phyloP scores from a whole-genome alignment of 2,888 invertebrate species.

The Strigamia transsilvanica region DNA sequence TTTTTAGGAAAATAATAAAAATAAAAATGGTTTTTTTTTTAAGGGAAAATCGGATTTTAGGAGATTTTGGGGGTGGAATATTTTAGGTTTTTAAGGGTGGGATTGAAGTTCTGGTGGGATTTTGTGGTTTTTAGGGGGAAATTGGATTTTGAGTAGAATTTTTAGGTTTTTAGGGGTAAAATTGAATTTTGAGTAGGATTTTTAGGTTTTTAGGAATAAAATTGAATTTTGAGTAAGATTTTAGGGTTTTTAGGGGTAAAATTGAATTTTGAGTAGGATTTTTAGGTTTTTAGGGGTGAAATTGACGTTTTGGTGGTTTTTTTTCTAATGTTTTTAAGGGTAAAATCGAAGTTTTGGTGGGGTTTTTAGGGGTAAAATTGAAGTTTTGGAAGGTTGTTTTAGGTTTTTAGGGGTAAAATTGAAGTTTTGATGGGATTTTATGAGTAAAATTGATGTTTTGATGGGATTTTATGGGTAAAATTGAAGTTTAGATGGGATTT shows the following conservation, averaged over 20 bases:
- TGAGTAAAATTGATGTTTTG: background rate
- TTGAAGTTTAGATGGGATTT: background rate
- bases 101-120: background rate
- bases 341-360: background rate
- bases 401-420: background rate
- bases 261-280: no score
- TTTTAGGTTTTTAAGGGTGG: background rate
- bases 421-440: background rate
- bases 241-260: no score
- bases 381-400: background rate
- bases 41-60: background rate
- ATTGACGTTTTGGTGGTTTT: background rate
- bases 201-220: background rate
- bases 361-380: background rate
- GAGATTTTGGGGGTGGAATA: background rate
- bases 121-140: no score
- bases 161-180: no score
- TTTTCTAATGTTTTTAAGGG: background rate
- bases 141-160: no score
- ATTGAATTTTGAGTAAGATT: no score
- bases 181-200: no score
- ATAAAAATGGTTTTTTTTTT: background rate
- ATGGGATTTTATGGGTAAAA: background rate
- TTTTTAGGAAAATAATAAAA: background rate
- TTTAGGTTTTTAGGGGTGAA: background rate